These are phyloP conservation scores for Poeciliopsis gracilis DNA, from an alignment of 2,797 vertebrate species.

Conservation along the genomic window DNA sequence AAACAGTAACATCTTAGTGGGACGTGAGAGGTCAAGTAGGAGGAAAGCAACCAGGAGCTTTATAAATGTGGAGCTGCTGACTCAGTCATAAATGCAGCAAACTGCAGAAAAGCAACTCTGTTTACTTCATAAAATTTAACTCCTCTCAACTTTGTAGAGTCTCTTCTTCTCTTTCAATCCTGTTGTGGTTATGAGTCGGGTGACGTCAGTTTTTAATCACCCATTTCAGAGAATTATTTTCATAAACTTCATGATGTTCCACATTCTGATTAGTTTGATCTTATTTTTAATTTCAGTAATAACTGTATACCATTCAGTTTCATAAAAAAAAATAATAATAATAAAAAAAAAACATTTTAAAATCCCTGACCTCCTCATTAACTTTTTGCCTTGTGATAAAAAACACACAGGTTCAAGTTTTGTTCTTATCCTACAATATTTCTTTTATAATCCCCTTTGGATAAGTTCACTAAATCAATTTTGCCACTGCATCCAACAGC, in stretches of 20 bases:
- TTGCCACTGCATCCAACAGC: background rate
- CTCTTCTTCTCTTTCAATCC: background rate
- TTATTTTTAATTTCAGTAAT: background rate
- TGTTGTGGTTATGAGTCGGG: background rate
- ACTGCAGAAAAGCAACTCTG: background rate
- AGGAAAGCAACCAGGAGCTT: background rate
- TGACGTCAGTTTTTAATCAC: background rate
- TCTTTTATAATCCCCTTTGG: background rate
- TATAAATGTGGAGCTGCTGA: background rate
- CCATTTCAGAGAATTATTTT: background rate
- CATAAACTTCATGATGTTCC: background rate
- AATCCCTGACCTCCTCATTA: background rate
- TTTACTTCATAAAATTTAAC: background rate
- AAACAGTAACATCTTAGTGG: background rate
- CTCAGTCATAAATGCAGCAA: background rate
- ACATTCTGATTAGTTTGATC: background rate
- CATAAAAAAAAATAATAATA: too few relatives aligned
- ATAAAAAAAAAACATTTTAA: background rate
- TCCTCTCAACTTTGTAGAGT: background rate
- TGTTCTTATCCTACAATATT: background rate
- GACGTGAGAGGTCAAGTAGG: background rate
- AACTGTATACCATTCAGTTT: background rate
- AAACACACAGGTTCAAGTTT: background rate
- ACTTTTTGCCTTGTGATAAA: background rate
- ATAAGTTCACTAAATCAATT: slow-evolving; percentile 15